Evolutionary conservation across 2,888 invertebrate genomes (phyloP).

Genomic region (Acanthopleura granulata): DNA sequence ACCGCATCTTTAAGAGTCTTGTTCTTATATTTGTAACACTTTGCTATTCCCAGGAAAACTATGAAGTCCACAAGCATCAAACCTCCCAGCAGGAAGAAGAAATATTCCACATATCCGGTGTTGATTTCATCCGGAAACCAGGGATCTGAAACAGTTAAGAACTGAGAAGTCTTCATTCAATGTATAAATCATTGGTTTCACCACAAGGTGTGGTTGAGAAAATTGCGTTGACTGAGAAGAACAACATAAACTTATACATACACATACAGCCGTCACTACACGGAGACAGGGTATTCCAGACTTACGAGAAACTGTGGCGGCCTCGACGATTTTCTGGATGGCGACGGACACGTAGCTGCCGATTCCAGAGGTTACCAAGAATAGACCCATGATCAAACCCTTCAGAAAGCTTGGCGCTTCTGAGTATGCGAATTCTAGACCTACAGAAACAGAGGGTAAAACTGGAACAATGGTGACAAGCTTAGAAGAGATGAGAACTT

Average conservation of each 20-base stretch:
- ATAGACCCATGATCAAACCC: conserved; percentile 61
- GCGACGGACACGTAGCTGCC: conserved; percentile 56
- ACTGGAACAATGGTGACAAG: neutral
- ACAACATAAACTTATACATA: no score
- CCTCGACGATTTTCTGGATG: conserved; percentile 50
- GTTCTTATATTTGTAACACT: conserved; percentile 39
- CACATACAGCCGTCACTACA: no score
- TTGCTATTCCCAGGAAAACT: conserved; percentile 43
- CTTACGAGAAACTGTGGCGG: conserved; percentile 45
- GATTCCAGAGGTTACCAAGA: conserved; percentile 54
- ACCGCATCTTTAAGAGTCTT: neutral
- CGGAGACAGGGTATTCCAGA: neutral
- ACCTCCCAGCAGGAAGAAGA: conserved; percentile 50
- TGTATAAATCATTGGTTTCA: no score
- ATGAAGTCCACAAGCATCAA: conserved; percentile 45
- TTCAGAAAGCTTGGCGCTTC: conserved; percentile 59
- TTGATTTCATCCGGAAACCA: conserved; percentile 59
- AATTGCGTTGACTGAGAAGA: no score
- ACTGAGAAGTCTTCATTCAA: no score
- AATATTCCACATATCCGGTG: conserved; percentile 48
- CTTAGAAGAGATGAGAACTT: no score
- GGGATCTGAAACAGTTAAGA: conserved; percentile 35
- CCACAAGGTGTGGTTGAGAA: no score
- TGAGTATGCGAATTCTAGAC: conserved; percentile 62
- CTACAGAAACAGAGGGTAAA: conserved; percentile 33